These are phyloP conservation scores for Phylloscopus trochiloides DNA, from an alignment of 2,113 vertebrate genomes.

Conservation along the genomic window DNA sequence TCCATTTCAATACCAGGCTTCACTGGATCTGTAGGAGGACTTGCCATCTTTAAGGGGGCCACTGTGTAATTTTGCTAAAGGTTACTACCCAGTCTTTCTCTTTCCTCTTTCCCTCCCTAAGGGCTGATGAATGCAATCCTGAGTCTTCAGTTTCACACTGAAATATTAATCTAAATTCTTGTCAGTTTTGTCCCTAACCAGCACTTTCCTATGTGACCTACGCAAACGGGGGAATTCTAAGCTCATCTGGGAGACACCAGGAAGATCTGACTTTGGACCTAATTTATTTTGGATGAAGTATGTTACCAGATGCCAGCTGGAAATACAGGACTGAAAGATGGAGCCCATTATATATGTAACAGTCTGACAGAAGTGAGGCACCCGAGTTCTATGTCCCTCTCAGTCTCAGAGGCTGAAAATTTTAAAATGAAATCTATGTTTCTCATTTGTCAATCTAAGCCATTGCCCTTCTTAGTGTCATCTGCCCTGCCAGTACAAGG, in stretches of 20 bases:
- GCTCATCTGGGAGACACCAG: background rate
- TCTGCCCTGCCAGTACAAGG: background rate
- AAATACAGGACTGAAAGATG: background rate
- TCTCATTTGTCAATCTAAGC: background rate
- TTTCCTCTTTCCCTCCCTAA: background rate
- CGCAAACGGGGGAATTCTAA: background rate
- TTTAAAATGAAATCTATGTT: background rate
- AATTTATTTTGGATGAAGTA: background rate
- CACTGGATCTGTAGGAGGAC: accelerated
- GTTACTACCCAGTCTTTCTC: background rate
- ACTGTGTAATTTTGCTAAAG: background rate
- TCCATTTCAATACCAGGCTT: background rate
- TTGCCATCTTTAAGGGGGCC: background rate
- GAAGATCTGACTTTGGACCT: background rate
- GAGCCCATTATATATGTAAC: background rate
- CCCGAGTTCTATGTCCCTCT: background rate
- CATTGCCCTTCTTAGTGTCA: accelerated
- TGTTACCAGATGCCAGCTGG: background rate
- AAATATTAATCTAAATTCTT: background rate
- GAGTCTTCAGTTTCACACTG: background rate
- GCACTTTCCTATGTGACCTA: background rate
- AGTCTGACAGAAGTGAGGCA: background rate
- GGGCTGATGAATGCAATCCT: background rate
- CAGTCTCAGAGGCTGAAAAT: background rate
- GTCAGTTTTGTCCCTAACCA: background rate